These are phyloP conservation scores for Antennarius striatus DNA, from an alignment of 2,113 vertebrate genomes.

Conservation along the genomic window DNA sequence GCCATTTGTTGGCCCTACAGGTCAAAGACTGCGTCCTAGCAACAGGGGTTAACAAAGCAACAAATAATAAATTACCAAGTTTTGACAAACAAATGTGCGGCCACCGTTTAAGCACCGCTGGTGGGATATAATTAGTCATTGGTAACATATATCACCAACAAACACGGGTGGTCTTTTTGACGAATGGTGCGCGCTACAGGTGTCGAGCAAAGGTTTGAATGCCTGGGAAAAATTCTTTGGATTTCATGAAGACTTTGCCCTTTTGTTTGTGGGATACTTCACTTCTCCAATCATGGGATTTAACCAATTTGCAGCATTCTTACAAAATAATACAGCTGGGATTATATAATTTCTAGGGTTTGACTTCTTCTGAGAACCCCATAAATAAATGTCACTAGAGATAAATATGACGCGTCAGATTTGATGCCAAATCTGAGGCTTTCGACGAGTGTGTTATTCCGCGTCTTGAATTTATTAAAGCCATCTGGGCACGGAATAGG, in stretches of 20 bases:
- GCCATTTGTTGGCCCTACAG: conserved; percentile 49
- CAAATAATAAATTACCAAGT: conserved; percentile 59
- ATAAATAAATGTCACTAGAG: conserved; percentile 48
- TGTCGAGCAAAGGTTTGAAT: conserved; percentile 40
- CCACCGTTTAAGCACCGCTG: conserved; percentile 8
- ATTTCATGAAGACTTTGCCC: conserved; percentile 10
- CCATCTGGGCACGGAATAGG: conserved; percentile 58
- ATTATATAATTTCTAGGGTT: conserved; percentile 57
- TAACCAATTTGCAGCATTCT: conserved; percentile 37
- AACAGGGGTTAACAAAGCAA: conserved; percentile 71
- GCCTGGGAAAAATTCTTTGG: conserved; percentile 26
- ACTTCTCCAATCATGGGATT: conserved; percentile 30
- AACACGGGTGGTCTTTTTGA: conserved; percentile 63
- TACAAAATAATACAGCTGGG: conserved; percentile 53
- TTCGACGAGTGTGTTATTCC: conserved; percentile 41
- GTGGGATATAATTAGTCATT: conserved; percentile 46
- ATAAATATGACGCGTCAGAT: conserved; percentile 44
- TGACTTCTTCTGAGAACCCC: conserved; percentile 43
- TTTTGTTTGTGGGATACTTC: conserved; percentile 17
- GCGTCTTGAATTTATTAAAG: conserved; percentile 57
- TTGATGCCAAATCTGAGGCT: conserved; percentile 43
- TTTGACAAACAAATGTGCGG: conserved; percentile 57
- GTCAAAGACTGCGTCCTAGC: conserved; percentile 40
- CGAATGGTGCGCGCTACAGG: conserved; percentile 41
- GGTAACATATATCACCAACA: conserved; percentile 4